Evolutionary conservation across 2,797 vertebrate genomes (phyloP), one percentile per base, ranked within the genome.

Genomic region (Thripadectes ignobilis): DNA sequence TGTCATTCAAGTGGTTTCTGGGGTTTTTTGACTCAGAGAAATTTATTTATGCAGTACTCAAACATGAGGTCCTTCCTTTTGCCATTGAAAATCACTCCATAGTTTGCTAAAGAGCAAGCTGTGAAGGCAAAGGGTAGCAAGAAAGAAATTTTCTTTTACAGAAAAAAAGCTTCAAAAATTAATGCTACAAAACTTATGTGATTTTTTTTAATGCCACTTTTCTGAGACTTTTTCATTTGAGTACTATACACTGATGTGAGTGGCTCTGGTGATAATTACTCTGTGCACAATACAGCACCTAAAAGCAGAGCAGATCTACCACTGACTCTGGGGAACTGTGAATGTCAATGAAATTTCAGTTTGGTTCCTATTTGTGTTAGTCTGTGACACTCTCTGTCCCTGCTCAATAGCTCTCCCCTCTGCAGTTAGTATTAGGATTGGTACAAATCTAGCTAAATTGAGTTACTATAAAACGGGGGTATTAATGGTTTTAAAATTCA

Each of bases 401-500:
- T 65, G 43, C 43, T 88, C 57, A 67, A 62, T 23, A 80, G 77
- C 59, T 92, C 63, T 74, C 27, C n/a, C 29, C 41, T 76, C 62
- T 48, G 26, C 61, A 88, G 21, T 55, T 77, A 63, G n/a, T 48
- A 87, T 87, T 12, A 90, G 38, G 18, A 27, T 75, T 51, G 73
- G 78, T 59, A 84, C 38, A 90, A 88, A 89, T 57, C 72, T 67
- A 57, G 49, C 68, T 89, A 85, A 87, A 88, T 54, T 2, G 2
- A 91, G 61, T 83, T 79, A 71, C n/a, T 88, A 18, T 20, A 65
- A 88, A 73, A 63, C 23, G 74, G 20, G 48, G n/a, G 74, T 92
- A 89, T 85, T 57, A 85, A 78, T 72, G 67, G 36, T 57, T 94
- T 78, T 57, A 63, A 82, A 93, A 91, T 80, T 69, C 23, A 82